Evolutionary conservation across 2,113 vertebrate species (phyloP).

Genomic region (Vanacampus margaritifer): DNA sequence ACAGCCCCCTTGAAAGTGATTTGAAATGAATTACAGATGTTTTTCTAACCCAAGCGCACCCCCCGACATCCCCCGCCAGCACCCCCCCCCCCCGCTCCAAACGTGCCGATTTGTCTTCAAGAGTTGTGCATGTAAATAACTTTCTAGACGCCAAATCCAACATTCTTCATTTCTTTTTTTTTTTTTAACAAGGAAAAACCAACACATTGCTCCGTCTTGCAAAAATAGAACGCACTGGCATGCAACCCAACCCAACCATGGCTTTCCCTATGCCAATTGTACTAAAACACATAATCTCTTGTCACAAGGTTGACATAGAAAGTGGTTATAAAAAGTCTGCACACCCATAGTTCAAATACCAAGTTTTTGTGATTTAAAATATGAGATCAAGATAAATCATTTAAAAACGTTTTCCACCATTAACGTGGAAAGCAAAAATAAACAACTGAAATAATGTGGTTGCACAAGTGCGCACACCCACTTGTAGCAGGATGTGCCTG

Average conservation of each 20-base stretch:
- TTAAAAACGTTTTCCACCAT: background rate
- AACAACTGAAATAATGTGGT: background rate
- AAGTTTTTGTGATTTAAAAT: background rate
- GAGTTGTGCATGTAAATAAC: background rate
- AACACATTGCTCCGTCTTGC: constrained; percentile 18
- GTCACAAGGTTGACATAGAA: background rate
- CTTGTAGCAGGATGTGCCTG: background rate
- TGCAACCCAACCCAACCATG: background rate
- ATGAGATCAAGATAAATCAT: background rate
- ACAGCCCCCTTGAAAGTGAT: background rate
- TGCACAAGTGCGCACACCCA: background rate
- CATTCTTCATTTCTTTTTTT: background rate
- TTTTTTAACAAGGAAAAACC: constrained; percentile 5
- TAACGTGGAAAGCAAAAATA: background rate
- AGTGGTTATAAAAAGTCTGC: background rate
- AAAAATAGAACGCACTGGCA: background rate
- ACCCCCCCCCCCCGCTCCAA: no score
- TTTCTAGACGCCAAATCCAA: constrained; percentile 6
- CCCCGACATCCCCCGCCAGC: constrained; percentile 12
- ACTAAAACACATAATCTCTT: background rate
- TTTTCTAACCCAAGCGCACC: no score
- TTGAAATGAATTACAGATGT: constrained; percentile 61
- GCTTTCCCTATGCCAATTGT: background rate
- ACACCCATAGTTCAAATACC: background rate
- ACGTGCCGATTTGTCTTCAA: background rate